Evolutionary conservation across 1,140 invertebrate species (phyloP).

Genomic region (Berghia stephanieae): DNA sequence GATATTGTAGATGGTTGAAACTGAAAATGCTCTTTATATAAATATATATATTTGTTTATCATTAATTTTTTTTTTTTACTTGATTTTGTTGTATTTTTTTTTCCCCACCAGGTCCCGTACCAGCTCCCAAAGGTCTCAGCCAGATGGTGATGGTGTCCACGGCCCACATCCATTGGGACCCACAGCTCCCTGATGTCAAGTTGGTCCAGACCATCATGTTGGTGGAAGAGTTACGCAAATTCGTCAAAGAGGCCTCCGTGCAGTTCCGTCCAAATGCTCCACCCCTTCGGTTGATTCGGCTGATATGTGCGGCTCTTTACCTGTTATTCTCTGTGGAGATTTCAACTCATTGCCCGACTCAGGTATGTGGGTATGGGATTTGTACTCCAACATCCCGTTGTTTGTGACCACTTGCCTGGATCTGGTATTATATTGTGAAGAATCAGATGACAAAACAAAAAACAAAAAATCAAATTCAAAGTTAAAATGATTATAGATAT

Average conservation of each 20-base stretch:
- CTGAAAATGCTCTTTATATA: no score
- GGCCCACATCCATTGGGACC: constrained; percentile 99
- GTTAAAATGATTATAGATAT: no score
- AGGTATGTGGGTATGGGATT: constrained; percentile 72
- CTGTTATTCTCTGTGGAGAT: constrained; percentile 95
- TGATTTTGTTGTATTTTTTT: neutral
- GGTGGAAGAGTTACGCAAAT: constrained; percentile 81
- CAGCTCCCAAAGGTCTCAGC: constrained; percentile 73
- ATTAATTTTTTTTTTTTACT: neutral
- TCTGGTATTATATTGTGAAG: no score
- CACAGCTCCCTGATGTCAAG: constrained; percentile 99
- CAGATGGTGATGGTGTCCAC: constrained; percentile 95
- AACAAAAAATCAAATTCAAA: no score
- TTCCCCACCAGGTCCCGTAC: constrained; percentile 64
- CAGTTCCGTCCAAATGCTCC: constrained; percentile 46
- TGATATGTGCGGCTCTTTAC: constrained; percentile 81
- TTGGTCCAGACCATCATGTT: constrained; percentile 99
- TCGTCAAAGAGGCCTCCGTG: constrained; percentile 56
- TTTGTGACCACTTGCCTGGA: no score
- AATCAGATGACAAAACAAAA: no score
- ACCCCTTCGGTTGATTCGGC: constrained; percentile 63
- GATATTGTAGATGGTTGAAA: no score
- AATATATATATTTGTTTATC: no score
- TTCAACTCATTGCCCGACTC: constrained; percentile 99
- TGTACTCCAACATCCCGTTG: no score